Evolutionary conservation across 1,140 invertebrate genomes (phyloP), one percentile per base, ranked within the genome.

Genomic region (Aphelenchoides besseyi): DNA sequence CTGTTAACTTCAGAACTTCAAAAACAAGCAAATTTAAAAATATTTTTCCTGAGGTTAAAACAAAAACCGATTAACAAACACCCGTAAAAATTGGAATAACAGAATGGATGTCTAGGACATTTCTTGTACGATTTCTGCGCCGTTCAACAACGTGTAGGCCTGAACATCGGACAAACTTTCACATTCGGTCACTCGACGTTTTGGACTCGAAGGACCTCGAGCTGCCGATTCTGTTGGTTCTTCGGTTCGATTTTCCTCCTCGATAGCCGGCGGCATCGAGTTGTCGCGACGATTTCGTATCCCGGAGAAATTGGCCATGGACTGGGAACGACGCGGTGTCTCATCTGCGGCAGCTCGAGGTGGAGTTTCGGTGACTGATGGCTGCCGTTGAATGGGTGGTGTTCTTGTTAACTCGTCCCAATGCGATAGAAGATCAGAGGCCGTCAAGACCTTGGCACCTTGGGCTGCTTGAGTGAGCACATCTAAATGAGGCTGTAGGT

Each of bases 401-500:
- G 8, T 9, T 29, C 9, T 18, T 35, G 26, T 75, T 30, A 48
- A 26, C 3, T 74, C 73, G n/a, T 74, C 33, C n/a, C 41, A 59
- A 12, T 71, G 72, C 5, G 23, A 16, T 3, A 68, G 54, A 16
- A 70, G 33, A 37, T 70, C 75, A 29, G 73, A 78, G 1, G 30
- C 71, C n/a, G 48, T 78, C 23, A 67, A 53, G 29, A 8, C 67
- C 53, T 70, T 77, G 18, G 75, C 32, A 23, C 29, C 54, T 26
- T 18, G 23, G 16, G 76, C 23, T 16, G 73, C 75, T 76, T 76
- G 75, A 0, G 74, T 76, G 18, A 76, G 59, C 12, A 75, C 72
- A 69, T 76, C 74, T 75, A 35, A 74, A 74, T 16, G 2, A 55
- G 32, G 12, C 16, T 66, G 37, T 48, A 48, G 16, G 16, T 28